Evolutionary conservation across 2,113 vertebrate species (phyloP).

Genomic region (Ceuthmochares aereus): DNA sequence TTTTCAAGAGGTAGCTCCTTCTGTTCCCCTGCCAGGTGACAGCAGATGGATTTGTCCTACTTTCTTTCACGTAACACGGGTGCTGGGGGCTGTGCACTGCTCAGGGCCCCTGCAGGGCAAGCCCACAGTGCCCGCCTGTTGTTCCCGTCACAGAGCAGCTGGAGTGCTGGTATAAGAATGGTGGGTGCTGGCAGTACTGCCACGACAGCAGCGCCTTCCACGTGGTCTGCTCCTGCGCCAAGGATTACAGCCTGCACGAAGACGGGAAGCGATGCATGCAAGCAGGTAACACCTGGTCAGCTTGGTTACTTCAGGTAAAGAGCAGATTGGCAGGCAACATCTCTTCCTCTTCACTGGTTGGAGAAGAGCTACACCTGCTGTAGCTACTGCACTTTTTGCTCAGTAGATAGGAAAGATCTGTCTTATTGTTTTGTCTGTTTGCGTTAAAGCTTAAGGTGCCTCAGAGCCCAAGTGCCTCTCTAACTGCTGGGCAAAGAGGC

Average conservation of each 20-base stretch:
- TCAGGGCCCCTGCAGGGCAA: accelerated
- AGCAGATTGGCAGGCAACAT: neutral
- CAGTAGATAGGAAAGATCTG: neutral
- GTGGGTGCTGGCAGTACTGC: conserved; percentile 82
- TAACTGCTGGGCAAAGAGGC: neutral
- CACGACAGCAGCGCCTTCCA: neutral
- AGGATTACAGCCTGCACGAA: conserved; percentile 64
- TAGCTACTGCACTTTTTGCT: neutral
- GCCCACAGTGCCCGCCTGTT: neutral
- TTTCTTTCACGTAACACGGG: neutral
- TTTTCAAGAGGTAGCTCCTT: neutral
- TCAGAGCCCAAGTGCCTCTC: neutral
- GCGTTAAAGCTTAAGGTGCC: neutral
- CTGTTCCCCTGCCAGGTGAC: neutral
- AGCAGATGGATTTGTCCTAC: neutral
- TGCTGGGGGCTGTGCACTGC: neutral
- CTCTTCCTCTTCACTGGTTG: neutral
- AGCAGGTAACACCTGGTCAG: conserved; percentile 27
- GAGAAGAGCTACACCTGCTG: neutral
- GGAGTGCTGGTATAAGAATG: conserved; percentile 80
- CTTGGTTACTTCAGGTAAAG: neutral
- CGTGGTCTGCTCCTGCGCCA: conserved; percentile 70
- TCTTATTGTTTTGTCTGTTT: neutral
- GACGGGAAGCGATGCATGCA: conserved; percentile 66
- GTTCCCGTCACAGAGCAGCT: conserved; percentile 46